phyloP scores from a whole-genome alignment of 2,113 vertebrate species.

The Oophaga pumilio region DNA sequence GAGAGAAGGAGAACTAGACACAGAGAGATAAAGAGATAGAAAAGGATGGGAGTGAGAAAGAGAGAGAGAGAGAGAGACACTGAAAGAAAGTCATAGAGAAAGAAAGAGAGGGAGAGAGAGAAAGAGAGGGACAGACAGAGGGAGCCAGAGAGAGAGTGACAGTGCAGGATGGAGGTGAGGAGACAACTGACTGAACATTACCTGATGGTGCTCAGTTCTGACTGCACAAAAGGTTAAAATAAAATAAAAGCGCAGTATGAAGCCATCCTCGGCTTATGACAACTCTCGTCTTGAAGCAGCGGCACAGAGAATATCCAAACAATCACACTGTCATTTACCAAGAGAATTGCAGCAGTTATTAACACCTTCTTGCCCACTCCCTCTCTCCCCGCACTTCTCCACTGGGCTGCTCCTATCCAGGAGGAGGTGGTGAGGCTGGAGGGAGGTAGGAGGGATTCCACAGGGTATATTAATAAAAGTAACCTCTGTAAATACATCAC shows the following conservation, averaged over 20 bases:
- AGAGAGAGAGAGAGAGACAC: not conserved
- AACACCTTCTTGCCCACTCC: constrained; percentile 3
- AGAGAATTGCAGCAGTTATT: constrained; percentile 7
- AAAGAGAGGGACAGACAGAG: not conserved
- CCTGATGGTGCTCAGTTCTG: not conserved
- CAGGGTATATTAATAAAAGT: constrained; percentile 36
- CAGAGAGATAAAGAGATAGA: not conserved
- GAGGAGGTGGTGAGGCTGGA: not conserved
- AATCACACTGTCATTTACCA: constrained; percentile 19
- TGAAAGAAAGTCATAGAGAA: not conserved
- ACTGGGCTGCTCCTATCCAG: not conserved
- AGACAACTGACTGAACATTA: not conserved
- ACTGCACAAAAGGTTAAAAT: not conserved
- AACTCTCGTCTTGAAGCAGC: not conserved
- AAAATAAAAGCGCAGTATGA: not conserved
- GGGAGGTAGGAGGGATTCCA: not conserved
- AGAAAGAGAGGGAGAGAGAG: not conserved
- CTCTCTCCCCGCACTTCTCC: not conserved
- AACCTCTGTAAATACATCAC: constrained; percentile 30
- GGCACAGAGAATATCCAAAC: not conserved
- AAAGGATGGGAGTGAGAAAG: not conserved
- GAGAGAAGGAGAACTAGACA: not conserved
- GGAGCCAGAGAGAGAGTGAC: not conserved
- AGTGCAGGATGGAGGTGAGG: not conserved
- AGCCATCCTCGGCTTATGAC: too few relatives aligned